These are phyloP conservation scores for Tapirus terrestris DNA, from an alignment of 2,113 vertebrate species.

Conservation along the genomic window DNA sequence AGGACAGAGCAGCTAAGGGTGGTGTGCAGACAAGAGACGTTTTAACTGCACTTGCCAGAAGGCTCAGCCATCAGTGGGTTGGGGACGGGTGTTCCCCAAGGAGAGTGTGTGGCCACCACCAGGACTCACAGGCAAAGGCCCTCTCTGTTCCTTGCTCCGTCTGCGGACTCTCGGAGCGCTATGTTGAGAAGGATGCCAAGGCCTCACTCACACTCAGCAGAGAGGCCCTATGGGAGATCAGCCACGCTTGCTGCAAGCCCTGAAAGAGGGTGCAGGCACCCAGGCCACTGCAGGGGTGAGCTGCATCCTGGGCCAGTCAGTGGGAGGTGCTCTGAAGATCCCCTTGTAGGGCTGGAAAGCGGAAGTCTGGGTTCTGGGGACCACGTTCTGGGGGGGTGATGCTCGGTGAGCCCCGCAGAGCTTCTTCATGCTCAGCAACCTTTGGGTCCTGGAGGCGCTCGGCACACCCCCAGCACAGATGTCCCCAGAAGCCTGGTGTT, in stretches of 20 bases:
- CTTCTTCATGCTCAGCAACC: fast-evolving
- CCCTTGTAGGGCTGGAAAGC: background rate
- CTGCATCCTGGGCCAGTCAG: background rate
- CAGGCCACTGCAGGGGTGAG: background rate
- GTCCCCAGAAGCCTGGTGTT: background rate
- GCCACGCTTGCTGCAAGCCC: background rate
- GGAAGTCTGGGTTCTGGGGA: background rate
- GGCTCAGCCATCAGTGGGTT: background rate
- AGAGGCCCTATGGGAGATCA: fast-evolving
- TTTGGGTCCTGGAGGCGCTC: background rate
- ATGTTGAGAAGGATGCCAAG: fast-evolving
- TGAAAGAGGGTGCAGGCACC: background rate
- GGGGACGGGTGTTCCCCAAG: background rate
- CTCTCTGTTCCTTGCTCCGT: too few species aligned
- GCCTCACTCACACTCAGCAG: background rate
- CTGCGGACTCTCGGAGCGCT: fast-evolving
- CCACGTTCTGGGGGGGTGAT: background rate
- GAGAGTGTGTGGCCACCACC: background rate
- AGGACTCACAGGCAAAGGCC: background rate
- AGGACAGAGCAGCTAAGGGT: background rate
- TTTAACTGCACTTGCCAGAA: background rate
- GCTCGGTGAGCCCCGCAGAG: fast-evolving
- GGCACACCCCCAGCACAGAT: background rate
- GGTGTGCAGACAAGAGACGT: background rate
- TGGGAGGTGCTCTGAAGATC: background rate